phyloP scores from a whole-genome alignment of 2,797 vertebrate genomes.

The Streptopelia turtur region DNA sequence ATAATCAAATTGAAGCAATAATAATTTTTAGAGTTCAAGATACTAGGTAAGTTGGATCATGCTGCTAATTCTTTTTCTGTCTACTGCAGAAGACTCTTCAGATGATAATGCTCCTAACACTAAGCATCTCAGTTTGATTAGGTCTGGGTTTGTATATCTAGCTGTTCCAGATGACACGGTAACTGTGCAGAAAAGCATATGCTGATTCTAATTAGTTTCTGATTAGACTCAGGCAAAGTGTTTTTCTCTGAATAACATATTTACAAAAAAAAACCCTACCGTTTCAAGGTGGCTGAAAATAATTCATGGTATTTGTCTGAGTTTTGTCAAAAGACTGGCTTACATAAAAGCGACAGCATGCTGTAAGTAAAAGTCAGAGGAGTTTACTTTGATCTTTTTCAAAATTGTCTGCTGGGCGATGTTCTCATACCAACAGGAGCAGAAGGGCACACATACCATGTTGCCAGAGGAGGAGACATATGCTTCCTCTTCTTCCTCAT shows the following conservation, averaged over 20 bases:
- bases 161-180: slow-evolving; percentile 29
- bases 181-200: slow-evolving; percentile 49
- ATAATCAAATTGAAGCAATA: background rate
- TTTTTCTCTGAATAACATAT: slow-evolving; percentile 46
- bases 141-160: slow-evolving; percentile 18
- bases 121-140: slow-evolving; percentile 60
- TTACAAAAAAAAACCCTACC: slow-evolving; percentile 17
- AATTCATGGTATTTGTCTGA: slow-evolving; percentile 3
- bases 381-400: background rate
- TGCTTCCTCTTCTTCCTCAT: background rate
- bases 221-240: slow-evolving; percentile 58
- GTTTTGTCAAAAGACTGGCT: background rate
- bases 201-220: slow-evolving; percentile 69
- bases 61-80: slow-evolving; percentile 44
- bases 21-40: background rate
- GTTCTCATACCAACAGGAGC: background rate
- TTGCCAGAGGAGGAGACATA: background rate
- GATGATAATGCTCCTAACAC: background rate
- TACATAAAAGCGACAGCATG: background rate
- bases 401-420: background rate
- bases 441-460: background rate
- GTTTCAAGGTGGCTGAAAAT: slow-evolving; percentile 47
- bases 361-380: background rate
- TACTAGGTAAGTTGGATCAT: background rate
- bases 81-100: slow-evolving; percentile 52